These are phyloP conservation scores for Catagonus wagneri DNA, from an alignment of 2,113 vertebrate species.

Conservation along the genomic window DNA sequence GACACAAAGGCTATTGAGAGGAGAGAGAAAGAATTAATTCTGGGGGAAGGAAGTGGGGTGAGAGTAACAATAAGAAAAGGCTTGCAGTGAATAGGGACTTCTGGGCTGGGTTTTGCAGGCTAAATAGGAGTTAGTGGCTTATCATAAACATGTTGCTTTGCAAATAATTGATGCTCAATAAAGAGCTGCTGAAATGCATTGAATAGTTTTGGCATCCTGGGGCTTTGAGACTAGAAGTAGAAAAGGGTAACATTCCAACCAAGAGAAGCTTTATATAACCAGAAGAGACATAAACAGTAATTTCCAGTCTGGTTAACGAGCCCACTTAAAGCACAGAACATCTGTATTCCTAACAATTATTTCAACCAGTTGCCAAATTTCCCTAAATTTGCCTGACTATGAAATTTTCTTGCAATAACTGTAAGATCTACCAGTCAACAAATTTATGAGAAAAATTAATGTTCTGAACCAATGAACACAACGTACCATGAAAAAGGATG, in stretches of 20 bases:
- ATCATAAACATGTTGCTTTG: neutral
- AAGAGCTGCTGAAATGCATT: neutral
- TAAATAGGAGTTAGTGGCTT: neutral
- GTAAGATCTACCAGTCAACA: neutral
- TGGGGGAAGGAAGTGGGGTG: neutral
- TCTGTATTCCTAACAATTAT: neutral
- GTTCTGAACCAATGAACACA: neutral
- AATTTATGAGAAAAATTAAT: neutral
- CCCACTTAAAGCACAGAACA: neutral
- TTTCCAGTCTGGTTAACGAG: conserved; percentile 58
- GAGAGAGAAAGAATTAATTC: neutral
- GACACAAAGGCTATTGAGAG: neutral
- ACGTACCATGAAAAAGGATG: neutral
- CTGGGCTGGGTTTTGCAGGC: neutral
- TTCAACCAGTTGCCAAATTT: neutral
- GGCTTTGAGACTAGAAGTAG: neutral
- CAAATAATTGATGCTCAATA: neutral
- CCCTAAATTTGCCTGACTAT: neutral
- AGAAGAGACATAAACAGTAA: neutral
- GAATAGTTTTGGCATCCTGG: neutral
- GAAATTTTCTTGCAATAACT: neutral
- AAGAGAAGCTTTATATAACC: conserved; percentile 18
- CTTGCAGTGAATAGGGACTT: neutral
- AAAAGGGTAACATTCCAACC: neutral
- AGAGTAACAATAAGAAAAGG: neutral